A percentile compares a stretch with the other conserved stretches of the same genome.
phyloP scores from a whole-genome alignment of 2,113 vertebrate genomes.

The Girardinichthys multiradiatus region DNA sequence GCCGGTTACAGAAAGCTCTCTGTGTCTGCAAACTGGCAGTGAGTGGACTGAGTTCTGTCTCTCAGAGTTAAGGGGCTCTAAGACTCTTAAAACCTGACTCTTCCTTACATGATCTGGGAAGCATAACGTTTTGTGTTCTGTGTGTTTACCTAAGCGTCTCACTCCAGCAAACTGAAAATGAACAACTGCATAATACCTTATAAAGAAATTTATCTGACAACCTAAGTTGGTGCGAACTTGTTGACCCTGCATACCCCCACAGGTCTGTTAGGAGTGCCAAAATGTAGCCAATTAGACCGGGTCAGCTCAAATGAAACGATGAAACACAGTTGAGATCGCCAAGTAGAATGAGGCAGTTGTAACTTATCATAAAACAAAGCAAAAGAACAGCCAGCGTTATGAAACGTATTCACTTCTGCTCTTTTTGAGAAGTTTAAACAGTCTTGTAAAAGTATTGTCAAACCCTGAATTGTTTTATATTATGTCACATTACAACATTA shows the following conservation, averaged over 20 bases:
- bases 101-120: background rate
- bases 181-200: background rate
- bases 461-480: no score
- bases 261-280: background rate
- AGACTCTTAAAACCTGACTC: background rate
- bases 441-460: no score
- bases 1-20: conserved; percentile 61
- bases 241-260: background rate
- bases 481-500: no score
- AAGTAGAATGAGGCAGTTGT: background rate
- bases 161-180: background rate
- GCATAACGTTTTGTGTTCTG: background rate
- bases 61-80: no score
- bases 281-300: background rate
- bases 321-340: no score
- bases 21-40: conserved; percentile 61
- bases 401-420: background rate
- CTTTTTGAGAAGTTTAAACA: background rate
- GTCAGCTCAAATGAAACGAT: no score
- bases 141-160: no score
- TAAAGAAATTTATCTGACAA: background rate
- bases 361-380: background rate
- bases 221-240: background rate
- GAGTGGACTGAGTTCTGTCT: conserved; percentile 1
- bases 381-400: background rate